These are phyloP conservation scores for Actinernus sp. DNA, from an alignment of 92 coral and sea anemone species.

Conservation along the genomic window DNA sequence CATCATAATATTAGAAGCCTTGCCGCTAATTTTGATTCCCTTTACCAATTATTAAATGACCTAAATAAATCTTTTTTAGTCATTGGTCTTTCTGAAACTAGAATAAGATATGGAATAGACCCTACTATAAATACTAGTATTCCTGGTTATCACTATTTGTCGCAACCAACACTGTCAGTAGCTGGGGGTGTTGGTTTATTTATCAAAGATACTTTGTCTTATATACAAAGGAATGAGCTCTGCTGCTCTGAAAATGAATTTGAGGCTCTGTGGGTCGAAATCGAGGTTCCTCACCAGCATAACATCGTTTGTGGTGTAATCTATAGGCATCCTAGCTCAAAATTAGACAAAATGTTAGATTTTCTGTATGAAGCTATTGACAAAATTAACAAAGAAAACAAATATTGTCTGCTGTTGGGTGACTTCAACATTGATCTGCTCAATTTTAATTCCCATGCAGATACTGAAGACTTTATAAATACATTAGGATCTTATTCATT, in stretches of 20 bases:
- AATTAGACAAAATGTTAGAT: conserved; percentile 6
- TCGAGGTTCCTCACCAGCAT: conserved; percentile 31
- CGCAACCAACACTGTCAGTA: conserved; percentile 29
- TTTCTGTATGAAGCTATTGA: conserved; percentile 22
- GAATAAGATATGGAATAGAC: neutral
- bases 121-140: conserved; percentile 4
- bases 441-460: conserved; percentile 34
- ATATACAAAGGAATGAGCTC: conserved; percentile 25
- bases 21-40: conserved; percentile 14
- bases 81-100: conserved; percentile 33
- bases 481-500: conserved; percentile 55
- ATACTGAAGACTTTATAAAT: conserved; percentile 55
- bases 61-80: conserved; percentile 6
- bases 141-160: conserved; percentile 29
- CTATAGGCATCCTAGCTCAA: conserved; percentile 43
- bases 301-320: conserved; percentile 54
- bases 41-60: conserved; percentile 13
- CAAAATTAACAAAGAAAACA: conserved; percentile 36
- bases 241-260: conserved; percentile 13
- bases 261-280: conserved; percentile 58
- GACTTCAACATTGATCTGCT: conserved; percentile 48
- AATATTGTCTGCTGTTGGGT: conserved; percentile 36
- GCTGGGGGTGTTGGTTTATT: conserved; percentile 71
- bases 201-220: conserved; percentile 27
- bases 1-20: conserved; percentile 25